These are phyloP conservation scores for Cyprinodon diabolis DNA, from an alignment of 2,797 vertebrate genomes.

Conservation along the genomic window DNA sequence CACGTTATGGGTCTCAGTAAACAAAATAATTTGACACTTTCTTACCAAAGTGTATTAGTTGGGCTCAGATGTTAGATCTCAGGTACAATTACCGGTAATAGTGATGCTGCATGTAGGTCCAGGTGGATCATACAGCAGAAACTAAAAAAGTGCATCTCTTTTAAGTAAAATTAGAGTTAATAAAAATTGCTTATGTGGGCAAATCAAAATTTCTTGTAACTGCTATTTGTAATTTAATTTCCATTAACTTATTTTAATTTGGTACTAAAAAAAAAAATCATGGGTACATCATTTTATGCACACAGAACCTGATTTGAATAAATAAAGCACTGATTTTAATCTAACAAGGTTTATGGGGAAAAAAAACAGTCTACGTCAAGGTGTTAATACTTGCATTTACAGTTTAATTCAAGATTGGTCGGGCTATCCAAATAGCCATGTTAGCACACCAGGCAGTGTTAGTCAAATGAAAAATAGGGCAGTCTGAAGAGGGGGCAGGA, in stretches of 20 bases:
- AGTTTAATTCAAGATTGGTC: background rate
- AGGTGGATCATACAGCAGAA: background rate
- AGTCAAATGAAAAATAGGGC: background rate
- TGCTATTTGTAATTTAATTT: conserved; percentile 6
- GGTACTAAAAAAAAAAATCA: conserved; percentile 16
- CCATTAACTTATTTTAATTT: background rate
- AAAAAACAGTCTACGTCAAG: background rate
- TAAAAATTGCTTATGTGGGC: background rate
- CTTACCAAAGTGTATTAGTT: too few relatives aligned
- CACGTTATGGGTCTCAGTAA: background rate
- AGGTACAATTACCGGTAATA: background rate
- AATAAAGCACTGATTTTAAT: background rate
- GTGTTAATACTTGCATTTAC: background rate
- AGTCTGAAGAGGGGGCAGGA: background rate
- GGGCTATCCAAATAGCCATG: background rate
- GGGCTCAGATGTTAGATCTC: background rate
- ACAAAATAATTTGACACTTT: background rate
- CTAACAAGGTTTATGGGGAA: background rate
- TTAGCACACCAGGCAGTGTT: conserved; percentile 6
- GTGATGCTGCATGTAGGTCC: background rate
- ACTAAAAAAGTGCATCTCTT: background rate
- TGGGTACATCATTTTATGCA: conserved; percentile 5
- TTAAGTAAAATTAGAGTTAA: background rate
- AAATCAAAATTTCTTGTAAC: background rate
- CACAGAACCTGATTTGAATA: background rate